Conservation (phyloP, 2,797 vertebrate genomes). For the Allobates femoralis region DNA sequence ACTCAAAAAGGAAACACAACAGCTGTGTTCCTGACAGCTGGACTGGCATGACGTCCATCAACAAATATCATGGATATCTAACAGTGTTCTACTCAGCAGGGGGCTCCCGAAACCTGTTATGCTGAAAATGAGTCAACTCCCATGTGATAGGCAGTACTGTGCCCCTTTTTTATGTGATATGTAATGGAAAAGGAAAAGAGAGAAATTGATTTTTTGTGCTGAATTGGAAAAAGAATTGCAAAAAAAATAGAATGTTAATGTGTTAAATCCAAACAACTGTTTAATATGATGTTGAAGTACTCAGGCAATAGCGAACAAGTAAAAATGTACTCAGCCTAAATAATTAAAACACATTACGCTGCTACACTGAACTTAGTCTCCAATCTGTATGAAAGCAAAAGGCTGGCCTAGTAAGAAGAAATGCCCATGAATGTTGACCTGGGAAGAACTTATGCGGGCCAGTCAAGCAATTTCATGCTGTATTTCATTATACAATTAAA, state of each 20-base stretch:
- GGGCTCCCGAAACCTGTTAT: constrained; percentile 73
- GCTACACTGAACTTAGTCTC: constrained; percentile 4
- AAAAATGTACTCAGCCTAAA: constrained; percentile 35
- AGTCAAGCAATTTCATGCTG: neutral
- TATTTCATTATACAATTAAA: neutral
- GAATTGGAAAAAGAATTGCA: neutral
- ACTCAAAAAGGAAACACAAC: constrained; percentile 87
- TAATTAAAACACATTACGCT: constrained; percentile 29
- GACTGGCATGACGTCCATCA: constrained; percentile 83
- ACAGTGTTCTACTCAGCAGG: constrained; percentile 74
- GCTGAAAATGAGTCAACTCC: constrained; percentile 64
- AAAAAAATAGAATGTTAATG: neutral
- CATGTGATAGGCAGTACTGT: constrained; percentile 52
- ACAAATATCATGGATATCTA: constrained; percentile 77
- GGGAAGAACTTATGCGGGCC: neutral
- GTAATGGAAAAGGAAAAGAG: neutral
- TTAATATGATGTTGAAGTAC: constrained; percentile 32
- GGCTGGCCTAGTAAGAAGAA: neutral
- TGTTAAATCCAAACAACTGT: constrained; percentile 24
- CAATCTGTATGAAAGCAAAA: constrained; percentile 24
- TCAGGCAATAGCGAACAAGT: constrained; percentile 13
- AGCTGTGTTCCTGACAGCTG: constrained; percentile 92
- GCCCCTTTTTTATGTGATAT: constrained; percentile 28
- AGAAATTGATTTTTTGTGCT: constrained; percentile 18
- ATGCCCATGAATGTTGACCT: neutral